phyloP scores from a whole-genome alignment of 2,113 vertebrate genomes.

The Galeopterus variegatus region DNA sequence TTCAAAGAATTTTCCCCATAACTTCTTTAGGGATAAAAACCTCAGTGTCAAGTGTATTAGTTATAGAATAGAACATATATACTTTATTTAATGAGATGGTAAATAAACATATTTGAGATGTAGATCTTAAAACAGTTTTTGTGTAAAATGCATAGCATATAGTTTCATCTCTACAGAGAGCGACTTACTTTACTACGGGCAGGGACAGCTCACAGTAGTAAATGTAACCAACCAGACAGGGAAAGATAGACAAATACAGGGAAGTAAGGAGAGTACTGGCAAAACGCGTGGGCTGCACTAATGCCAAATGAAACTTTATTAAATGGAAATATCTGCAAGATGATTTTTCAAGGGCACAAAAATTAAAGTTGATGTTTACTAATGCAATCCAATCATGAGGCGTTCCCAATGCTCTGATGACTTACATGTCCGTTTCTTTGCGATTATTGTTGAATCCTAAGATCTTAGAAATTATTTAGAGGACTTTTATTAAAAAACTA shows the following conservation, averaged over 20 bases:
- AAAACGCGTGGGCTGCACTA: slow-evolving; percentile 33
- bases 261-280: background rate
- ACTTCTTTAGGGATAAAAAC: slow-evolving; percentile 1
- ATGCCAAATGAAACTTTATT: slow-evolving; percentile 65
- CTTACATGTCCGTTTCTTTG: background rate
- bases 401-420: background rate
- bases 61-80: background rate
- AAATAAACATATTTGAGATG: background rate
- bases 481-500: background rate
- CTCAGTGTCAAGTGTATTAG: background rate
- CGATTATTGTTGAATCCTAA: background rate
- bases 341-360: slow-evolving; percentile 68
- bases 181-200: background rate
- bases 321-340: slow-evolving; percentile 72
- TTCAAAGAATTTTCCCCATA: background rate
- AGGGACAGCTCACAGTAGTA: background rate
- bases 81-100: background rate
- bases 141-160: background rate
- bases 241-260: slow-evolving; percentile 50
- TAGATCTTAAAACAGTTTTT: background rate
- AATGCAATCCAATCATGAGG: background rate
- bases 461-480: background rate
- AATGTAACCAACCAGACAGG: slow-evolving; percentile 38
- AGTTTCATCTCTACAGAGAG: background rate
- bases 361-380: slow-evolving; percentile 50